Base-by-base conservation (phyloP, 30 jellyfish, hydroid and myxozoan genomes). In the Chironex yamaguchii region DNA sequence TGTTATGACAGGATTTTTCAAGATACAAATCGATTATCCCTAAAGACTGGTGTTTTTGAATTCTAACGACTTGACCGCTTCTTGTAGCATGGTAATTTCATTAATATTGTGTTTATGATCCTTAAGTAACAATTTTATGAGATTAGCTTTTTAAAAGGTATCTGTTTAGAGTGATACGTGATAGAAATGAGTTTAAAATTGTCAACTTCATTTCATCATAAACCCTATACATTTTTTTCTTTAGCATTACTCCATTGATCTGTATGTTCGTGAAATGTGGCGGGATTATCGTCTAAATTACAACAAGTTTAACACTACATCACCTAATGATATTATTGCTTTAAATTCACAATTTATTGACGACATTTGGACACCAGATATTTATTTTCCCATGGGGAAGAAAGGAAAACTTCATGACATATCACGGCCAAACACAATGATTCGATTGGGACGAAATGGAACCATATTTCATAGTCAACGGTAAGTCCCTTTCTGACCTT, bases 331-430 rank as follows among this genome's bases (percentile, higher is more conserved):
- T 35, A 90, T 76, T 36, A 71, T 88, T 78, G 91, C 96, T 2
- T 75, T 92, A 36, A 81, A 80, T 64, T 91, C 88, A 24, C 79
- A 72, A 62, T 81, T 92, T 34, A 22, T 79, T 33, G 52, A 82
- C 3, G 82, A 63, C 1, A 85, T 92, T 0, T 92, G 98, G 98
- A 79, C 92, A 34, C 98, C 98, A 29, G 95, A 92, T 54, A 86
- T 92, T 36, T 92, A 92, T 72, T 92, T 92, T 63, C 95, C 98
- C 4, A 29, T 62, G 36, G 92, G 96, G 14, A 92, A 92, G 58
- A 81, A 71, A 53, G 98, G 98, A 17, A 69, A 79, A 64, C 70
- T 77, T 34, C 98, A 92, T 80, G 95, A 82, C 22, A 76, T 90
- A 29, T 80, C 97, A 33, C 52, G 87, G 25, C 96, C 96, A 12